A percentile compares a stretch with the other conserved stretches of the same genome.
These are phyloP conservation scores for Magallana ariakensis DNA, from an alignment of 1,140 invertebrate species.

Conservation along the genomic window DNA sequence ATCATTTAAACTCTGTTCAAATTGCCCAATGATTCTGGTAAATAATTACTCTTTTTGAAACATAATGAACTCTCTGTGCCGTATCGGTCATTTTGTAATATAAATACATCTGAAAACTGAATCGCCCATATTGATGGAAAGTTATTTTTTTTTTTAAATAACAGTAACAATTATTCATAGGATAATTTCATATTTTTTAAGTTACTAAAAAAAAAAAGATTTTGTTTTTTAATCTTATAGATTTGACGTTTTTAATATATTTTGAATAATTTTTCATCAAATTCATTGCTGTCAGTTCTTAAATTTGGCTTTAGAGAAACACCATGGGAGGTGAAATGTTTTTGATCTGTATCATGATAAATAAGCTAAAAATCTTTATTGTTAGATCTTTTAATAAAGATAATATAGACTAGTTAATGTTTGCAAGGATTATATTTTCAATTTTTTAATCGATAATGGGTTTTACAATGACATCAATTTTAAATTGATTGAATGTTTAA, in stretches of 20 bases:
- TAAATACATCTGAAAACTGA: background rate
- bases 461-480: slow-evolving; percentile 30
- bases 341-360: background rate
- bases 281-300: no score
- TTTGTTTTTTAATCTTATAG: background rate
- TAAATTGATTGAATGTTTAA: slow-evolving; percentile 30
- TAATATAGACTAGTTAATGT: slow-evolving; percentile 24
- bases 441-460: slow-evolving; percentile 31
- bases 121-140: background rate
- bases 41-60: slow-evolving; percentile 26
- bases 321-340: slow-evolving; percentile 8
- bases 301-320: background rate
- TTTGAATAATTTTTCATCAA: no score
- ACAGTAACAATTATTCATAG: background rate
- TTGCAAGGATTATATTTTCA: background rate
- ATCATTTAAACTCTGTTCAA: slow-evolving; percentile 29
- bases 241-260: background rate
- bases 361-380: slow-evolving; percentile 17
- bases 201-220: no score
- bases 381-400: slow-evolving; percentile 5
- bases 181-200: background rate
- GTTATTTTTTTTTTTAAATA: background rate
- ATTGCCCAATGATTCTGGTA: slow-evolving; percentile 29
- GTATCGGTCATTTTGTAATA: slow-evolving; percentile 19
- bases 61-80: slow-evolving; percentile 29